Percentiles rank a stretch among this genome's conserved stretches.
phyloP scores from a whole-genome alignment of 1,140 invertebrate genomes.

The Oreohelix idahoensis region DNA sequence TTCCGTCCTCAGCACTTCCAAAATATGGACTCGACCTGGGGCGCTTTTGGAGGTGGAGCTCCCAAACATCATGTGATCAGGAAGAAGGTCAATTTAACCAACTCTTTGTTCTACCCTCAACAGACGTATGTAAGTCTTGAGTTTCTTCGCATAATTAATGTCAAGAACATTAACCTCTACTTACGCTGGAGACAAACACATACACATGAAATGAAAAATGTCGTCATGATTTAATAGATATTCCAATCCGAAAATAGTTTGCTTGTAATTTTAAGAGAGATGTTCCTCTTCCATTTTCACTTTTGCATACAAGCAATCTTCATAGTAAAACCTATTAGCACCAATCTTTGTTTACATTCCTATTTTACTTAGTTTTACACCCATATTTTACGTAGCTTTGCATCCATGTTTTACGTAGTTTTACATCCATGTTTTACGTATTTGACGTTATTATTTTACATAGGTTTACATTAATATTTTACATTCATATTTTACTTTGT shows the following conservation, averaged over 20 bases:
- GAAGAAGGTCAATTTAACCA: conserved; percentile 55
- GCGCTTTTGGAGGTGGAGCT: conserved; percentile 56
- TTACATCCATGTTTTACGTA: no score
- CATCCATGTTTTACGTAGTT: no score
- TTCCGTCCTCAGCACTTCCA: conserved; percentile 52
- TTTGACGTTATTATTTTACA: no score
- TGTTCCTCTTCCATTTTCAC: background rate
- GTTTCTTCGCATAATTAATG: background rate
- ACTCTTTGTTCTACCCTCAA: conserved; percentile 47
- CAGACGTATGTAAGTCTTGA: background rate
- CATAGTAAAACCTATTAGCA: no score
- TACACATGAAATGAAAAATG: background rate
- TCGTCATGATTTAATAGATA: background rate
- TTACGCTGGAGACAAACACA: background rate
- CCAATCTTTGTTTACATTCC: no score
- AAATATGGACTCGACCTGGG: conserved; percentile 54
- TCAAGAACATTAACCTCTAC: background rate
- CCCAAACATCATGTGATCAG: conserved; percentile 52
- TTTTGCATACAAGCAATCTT: no score
- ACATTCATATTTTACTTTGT: no score
- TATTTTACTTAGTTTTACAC: no score
- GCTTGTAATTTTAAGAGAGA: no score
- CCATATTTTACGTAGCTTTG: no score
- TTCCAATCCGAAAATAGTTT: background rate
- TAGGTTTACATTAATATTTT: no score